These are phyloP conservation scores for Psilopsiagon aymara DNA, from an alignment of 2,113 vertebrate species.

Conservation along the genomic window DNA sequence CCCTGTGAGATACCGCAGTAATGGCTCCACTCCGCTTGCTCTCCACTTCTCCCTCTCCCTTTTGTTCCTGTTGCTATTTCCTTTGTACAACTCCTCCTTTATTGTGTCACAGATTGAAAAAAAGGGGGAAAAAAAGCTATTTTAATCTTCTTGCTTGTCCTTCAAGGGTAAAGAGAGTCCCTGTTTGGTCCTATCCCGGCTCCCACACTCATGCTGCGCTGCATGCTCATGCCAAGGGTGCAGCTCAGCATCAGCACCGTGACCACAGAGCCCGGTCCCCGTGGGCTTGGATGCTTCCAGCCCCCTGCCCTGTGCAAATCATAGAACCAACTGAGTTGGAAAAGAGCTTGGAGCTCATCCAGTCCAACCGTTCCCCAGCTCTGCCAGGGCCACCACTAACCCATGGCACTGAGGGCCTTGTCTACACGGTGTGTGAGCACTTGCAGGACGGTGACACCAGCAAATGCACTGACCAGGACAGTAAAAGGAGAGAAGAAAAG, in stretches of 20 bases:
- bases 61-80: neutral
- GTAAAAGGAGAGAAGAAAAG: neutral
- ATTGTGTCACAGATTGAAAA: neutral
- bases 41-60: neutral
- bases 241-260: neutral
- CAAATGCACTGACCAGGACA: neutral
- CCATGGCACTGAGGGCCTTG: neutral
- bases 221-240: neutral
- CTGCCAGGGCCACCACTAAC: neutral
- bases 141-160: neutral
- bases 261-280: neutral
- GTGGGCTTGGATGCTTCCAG: neutral
- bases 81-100: neutral
- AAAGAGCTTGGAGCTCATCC: neutral
- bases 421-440: neutral
- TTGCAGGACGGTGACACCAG: neutral
- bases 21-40: neutral
- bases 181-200: neutral
- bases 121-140: neutral
- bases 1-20: neutral
- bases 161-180: neutral
- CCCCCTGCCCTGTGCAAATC: neutral
- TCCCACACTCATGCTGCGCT: rapidly evolving
- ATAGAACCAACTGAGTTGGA: neutral
- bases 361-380: neutral